These are phyloP conservation scores for Brachionus rubens DNA, from an alignment of 1,140 invertebrate species.

Conservation along the genomic window DNA sequence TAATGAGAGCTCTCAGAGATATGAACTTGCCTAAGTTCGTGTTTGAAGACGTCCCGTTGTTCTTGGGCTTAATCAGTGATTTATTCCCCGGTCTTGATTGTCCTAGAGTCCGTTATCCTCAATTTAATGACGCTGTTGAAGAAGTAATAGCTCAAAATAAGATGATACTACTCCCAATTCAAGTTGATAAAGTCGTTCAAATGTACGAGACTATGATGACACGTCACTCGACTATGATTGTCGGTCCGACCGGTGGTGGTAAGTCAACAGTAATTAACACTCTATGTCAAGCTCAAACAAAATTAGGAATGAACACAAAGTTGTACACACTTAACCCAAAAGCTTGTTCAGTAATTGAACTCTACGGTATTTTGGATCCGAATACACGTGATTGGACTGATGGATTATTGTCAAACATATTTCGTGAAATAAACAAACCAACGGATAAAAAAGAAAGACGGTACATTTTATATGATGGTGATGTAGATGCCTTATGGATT, in stretches of 20 bases:
- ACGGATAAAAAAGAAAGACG: constrained; percentile 68
- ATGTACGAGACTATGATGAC: constrained; percentile 90
- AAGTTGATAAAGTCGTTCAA: constrained; percentile 83
- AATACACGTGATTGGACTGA: constrained; percentile 84
- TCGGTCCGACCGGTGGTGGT: constrained; percentile 83
- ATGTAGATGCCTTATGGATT: constrained; percentile 87
- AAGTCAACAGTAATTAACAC: constrained; percentile 80
- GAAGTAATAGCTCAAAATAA: constrained; percentile 66
- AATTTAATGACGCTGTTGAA: constrained; percentile 76
- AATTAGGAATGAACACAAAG: constrained; percentile 72
- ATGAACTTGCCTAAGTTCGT: constrained; percentile 90
- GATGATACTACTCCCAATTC: constrained; percentile 72
- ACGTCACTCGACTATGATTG: constrained; percentile 81
- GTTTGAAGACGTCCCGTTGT: constrained; percentile 81
- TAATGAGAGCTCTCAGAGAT: constrained; percentile 75
- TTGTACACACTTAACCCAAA: constrained; percentile 72
- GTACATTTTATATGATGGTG: constrained; percentile 85
- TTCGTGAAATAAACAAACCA: constrained; percentile 79
- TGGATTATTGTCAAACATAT: constrained; percentile 81
- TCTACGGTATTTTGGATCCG: constrained; percentile 83
- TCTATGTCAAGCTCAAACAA: constrained; percentile 73
- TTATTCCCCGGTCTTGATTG: constrained; percentile 83
- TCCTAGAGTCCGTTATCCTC: constrained; percentile 75
- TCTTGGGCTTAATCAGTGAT: constrained; percentile 79
- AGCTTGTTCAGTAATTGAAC: constrained; percentile 79